phyloP scores from a whole-genome alignment of 2,113 vertebrate genomes.

The Podarcis raffonei region DNA sequence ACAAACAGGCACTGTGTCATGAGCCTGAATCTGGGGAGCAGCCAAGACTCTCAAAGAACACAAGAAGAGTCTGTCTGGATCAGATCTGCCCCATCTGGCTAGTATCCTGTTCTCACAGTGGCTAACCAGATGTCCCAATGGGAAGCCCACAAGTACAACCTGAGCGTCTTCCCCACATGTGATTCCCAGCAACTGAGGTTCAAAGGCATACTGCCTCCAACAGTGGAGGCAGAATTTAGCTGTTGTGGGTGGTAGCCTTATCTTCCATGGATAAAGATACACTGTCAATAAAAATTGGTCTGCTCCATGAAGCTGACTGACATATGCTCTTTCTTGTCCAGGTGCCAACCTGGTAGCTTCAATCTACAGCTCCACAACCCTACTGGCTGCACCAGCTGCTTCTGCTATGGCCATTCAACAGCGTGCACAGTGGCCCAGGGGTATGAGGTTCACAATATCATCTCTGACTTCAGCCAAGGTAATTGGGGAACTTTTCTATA shows the following conservation, averaged over 20 bases:
- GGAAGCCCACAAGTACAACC: too few relatives aligned
- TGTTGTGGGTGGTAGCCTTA: not conserved
- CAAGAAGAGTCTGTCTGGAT: too few relatives aligned
- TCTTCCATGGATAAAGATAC: not conserved
- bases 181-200: too few relatives aligned
- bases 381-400: constrained; percentile 86
- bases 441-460: constrained; percentile 73
- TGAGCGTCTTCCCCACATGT: too few relatives aligned
- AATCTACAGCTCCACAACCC: constrained; percentile 82
- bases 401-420: constrained; percentile 90
- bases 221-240: not conserved
- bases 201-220: too few relatives aligned
- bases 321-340: constrained; percentile 44
- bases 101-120: too few relatives aligned
- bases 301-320: not conserved
- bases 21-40: too few relatives aligned
- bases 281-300: not conserved
- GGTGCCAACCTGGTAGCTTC: constrained; percentile 89
- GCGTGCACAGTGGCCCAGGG: constrained; percentile 76
- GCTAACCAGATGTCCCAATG: too few relatives aligned
- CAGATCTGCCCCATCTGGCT: too few relatives aligned
- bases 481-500: constrained; percentile 6
- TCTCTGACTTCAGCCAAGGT: constrained; percentile 86
- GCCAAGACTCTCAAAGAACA: too few relatives aligned
- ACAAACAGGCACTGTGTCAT: too few relatives aligned